Evolutionary conservation across 2,113 vertebrate genomes (phyloP).

Genomic region (Bos indicus): DNA sequence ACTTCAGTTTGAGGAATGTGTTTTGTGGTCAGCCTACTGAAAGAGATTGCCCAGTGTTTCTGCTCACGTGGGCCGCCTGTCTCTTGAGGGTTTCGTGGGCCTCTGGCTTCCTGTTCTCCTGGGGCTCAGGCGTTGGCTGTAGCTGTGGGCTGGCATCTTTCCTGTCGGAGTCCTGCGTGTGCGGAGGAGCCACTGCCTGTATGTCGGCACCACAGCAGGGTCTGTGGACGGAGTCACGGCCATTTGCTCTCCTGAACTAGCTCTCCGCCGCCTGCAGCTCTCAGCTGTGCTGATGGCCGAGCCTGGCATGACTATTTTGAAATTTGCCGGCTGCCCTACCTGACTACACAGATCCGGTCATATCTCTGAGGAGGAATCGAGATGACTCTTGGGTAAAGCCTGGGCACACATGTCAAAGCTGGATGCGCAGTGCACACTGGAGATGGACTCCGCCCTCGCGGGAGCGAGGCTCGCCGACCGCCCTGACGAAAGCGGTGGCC

Average conservation of each 20-base stretch:
- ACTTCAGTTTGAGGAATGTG: slow-evolving; percentile 11
- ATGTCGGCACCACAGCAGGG: background rate
- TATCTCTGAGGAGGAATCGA: background rate
- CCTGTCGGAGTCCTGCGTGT: background rate
- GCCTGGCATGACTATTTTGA: background rate
- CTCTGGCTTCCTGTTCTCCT: slow-evolving; percentile 29
- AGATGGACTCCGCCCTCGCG: background rate
- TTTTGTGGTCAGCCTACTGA: background rate
- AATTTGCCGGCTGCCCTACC: background rate
- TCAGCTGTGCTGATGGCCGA: background rate
- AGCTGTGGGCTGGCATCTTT: background rate
- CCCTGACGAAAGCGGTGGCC: background rate
- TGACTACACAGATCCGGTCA: background rate
- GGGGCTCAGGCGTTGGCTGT: background rate
- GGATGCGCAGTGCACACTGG: background rate
- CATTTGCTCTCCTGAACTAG: background rate
- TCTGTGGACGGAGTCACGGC: background rate
- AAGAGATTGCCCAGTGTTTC: slow-evolving; percentile 22
- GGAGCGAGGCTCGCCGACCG: background rate
- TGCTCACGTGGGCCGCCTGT: background rate
- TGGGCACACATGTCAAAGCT: background rate
- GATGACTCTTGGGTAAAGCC: background rate
- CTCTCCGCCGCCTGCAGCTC: background rate
- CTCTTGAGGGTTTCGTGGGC: background rate
- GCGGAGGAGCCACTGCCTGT: background rate